phyloP scores from a whole-genome alignment of 2,888 invertebrate species.

The Ceratothoa steindachneri region DNA sequence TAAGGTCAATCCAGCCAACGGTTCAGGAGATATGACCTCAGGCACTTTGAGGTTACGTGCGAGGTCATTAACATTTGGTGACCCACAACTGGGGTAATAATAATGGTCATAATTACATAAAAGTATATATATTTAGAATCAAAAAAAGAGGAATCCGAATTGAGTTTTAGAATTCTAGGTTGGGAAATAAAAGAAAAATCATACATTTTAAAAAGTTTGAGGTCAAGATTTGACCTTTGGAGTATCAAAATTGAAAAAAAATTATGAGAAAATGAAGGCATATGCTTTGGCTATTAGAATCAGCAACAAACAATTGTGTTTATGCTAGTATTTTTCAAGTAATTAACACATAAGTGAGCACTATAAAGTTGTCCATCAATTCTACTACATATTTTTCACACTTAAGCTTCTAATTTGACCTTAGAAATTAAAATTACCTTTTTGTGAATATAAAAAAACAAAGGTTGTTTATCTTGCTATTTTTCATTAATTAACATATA shows the following conservation, averaged over 20 bases:
- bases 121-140: neutral
- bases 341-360: neutral
- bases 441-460: neutral
- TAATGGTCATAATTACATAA: neutral
- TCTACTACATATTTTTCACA: neutral
- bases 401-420: neutral
- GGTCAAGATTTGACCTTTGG: neutral
- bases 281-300: neutral
- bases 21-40: neutral
- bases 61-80: neutral
- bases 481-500: neutral
- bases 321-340: neutral
- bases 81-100: neutral
- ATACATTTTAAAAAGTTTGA: neutral
- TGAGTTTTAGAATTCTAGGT: neutral
- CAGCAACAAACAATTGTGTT: neutral
- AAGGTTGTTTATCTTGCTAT: neutral
- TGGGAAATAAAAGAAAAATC: neutral
- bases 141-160: neutral
- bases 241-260: neutral
- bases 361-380: neutral
- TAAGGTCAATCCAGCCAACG: neutral
- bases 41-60: neutral
- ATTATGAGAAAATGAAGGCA: neutral
- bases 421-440: neutral